Evolutionary conservation across 2,888 invertebrate species (phyloP).

Genomic region (Pristionchus exspectatus): DNA sequence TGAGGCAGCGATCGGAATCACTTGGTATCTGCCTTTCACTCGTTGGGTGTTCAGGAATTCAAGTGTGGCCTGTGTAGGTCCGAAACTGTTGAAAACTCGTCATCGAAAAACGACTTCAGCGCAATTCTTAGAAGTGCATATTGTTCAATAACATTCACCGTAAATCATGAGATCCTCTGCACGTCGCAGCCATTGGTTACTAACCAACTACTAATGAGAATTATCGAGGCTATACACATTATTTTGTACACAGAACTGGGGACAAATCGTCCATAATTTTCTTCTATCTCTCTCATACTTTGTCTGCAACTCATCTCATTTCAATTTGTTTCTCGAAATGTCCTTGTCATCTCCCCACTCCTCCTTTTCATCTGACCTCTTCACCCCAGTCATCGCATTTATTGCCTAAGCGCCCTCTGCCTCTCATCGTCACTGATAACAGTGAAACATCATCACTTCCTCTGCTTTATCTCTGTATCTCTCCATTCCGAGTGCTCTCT

Average conservation of each 20-base stretch:
- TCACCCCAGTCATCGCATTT: background rate
- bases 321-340: background rate
- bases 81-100: too few species aligned
- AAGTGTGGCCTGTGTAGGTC: too few species aligned
- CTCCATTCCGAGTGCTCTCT: background rate
- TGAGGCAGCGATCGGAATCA: background rate
- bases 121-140: too few species aligned
- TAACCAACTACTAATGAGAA: too few species aligned
- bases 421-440: conserved; percentile 6
- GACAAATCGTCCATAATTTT: too few species aligned
- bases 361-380: conserved; percentile 20
- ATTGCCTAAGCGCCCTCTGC: background rate
- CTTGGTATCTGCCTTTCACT: background rate
- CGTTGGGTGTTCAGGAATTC: too few species aligned
- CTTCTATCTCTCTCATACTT: background rate
- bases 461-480: background rate
- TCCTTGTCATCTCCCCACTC: background rate
- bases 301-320: background rate
- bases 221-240: too few species aligned
- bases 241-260: too few species aligned
- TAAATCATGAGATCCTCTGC: too few species aligned
- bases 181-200: too few species aligned
- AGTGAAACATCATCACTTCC: background rate
- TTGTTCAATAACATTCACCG: too few species aligned
- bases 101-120: too few species aligned